These are phyloP conservation scores for Enoplosus armatus DNA, from an alignment of 2,797 vertebrate genomes.

Conservation along the genomic window DNA sequence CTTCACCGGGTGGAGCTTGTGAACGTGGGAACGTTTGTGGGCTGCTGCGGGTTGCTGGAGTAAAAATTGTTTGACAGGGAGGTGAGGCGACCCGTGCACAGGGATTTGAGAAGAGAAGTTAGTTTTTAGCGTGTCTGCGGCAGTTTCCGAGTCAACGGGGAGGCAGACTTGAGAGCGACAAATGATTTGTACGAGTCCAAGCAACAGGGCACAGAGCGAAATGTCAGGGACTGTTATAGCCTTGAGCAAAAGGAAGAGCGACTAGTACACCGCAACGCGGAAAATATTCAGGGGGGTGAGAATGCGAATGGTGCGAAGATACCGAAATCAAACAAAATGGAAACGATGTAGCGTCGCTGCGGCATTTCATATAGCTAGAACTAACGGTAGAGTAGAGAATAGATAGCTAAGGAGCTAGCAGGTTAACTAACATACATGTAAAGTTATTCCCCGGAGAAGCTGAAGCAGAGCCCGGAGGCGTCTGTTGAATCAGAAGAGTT, in stretches of 20 bases:
- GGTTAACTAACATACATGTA: conserved; percentile 80
- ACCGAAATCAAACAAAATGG: conserved; percentile 79
- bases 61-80: conserved; percentile 81
- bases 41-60: conserved; percentile 56
- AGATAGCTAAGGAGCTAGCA: conserved; percentile 83
- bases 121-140: conserved; percentile 43
- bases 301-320: conserved; percentile 85
- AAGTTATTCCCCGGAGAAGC: conserved; percentile 79
- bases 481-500: conserved; percentile 68
- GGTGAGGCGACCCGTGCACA: conserved; percentile 58
- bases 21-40: conserved; percentile 76
- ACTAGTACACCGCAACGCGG: conserved; percentile 81
- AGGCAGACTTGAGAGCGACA: conserved; percentile 51
- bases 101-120: conserved; percentile 54
- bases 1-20: conserved; percentile 81
- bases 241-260: conserved; percentile 64
- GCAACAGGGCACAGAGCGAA: conserved; percentile 85
- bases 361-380: conserved; percentile 79
- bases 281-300: conserved; percentile 75
- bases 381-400: conserved; percentile 76
- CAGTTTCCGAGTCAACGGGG: conserved; percentile 48
- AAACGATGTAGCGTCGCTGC: conserved; percentile 85
- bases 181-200: conserved; percentile 67
- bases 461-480: conserved; percentile 71
- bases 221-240: conserved; percentile 76